Conservation (phyloP, 2,113 vertebrate genomes). For the Fregata magnificens region DNA sequence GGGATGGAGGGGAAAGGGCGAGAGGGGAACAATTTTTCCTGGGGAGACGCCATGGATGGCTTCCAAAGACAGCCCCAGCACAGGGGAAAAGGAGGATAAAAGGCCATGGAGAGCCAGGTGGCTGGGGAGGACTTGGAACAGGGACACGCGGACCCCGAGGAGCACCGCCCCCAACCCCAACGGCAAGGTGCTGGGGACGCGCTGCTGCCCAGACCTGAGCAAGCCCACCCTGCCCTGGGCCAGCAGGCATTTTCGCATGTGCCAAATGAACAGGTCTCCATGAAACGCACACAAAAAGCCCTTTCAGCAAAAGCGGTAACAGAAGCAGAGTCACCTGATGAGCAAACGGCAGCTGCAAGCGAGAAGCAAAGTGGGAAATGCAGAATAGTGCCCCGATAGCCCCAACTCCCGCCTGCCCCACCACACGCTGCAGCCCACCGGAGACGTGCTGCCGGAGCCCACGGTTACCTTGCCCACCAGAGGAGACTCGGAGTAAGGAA, state of each 20-base stretch:
- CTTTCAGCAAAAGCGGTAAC: background rate
- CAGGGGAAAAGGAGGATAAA: background rate
- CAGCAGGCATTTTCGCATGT: fast-evolving
- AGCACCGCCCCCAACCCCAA: background rate
- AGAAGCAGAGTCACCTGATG: fast-evolving
- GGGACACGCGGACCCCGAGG: fast-evolving
- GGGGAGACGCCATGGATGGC: fast-evolving
- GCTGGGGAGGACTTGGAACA: background rate
- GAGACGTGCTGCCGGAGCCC: fast-evolving
- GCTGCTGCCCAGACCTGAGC: background rate
- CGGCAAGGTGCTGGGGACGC: background rate
- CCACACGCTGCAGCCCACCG: background rate
- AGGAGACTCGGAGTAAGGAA: background rate
- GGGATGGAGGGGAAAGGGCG: background rate
- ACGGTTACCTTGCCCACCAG: fast-evolving
- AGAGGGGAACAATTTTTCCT: background rate
- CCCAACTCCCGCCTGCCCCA: background rate
- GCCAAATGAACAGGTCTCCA: fast-evolving
- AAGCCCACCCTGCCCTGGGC: background rate
- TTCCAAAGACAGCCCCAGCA: background rate
- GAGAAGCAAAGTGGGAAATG: fast-evolving
- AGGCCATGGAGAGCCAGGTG: background rate
- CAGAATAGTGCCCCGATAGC: fast-evolving
- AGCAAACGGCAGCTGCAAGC: background rate
- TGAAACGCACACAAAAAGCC: background rate